Percentiles rank a stretch among this genome's conserved stretches.
Conservation (phyloP, 2,797 vertebrate genomes). For the Euthynnus affinis region DNA sequence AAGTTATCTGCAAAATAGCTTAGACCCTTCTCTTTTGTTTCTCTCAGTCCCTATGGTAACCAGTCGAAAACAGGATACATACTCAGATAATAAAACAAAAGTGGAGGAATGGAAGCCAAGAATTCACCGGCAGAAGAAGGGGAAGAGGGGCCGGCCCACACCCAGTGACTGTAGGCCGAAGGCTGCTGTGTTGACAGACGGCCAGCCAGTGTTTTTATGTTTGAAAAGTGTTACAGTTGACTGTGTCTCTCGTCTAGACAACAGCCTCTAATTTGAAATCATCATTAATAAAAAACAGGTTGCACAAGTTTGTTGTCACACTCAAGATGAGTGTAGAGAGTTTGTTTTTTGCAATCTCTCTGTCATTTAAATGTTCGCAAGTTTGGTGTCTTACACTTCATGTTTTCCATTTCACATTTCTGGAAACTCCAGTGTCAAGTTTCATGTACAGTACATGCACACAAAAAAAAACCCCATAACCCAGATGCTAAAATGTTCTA, state of each 20-base stretch:
- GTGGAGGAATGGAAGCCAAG: slow-evolving; percentile 70
- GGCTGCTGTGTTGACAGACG: slow-evolving; percentile 48
- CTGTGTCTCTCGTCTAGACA: slow-evolving; percentile 27
- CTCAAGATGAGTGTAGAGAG: not conserved
- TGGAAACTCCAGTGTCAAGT: slow-evolving; percentile 9
- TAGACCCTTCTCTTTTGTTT: slow-evolving; percentile 76
- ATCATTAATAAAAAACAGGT: slow-evolving; percentile 31
- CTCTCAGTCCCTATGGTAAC: slow-evolving; percentile 73
- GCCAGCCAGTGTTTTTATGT: slow-evolving; percentile 15
- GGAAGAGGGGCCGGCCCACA: slow-evolving; percentile 59
- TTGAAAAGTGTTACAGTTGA: slow-evolving; percentile 40
- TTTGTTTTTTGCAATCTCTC: slow-evolving; percentile 15
- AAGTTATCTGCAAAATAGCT: slow-evolving; percentile 69
- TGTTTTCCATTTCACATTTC: slow-evolving; percentile 22
- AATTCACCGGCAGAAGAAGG: slow-evolving; percentile 64
- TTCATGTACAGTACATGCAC: not conserved
- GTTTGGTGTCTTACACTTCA: not conserved
- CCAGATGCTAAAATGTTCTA: slow-evolving; percentile 12
- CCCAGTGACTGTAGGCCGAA: slow-evolving; percentile 41
- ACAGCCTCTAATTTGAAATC: slow-evolving; percentile 25
- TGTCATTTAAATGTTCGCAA: slow-evolving; percentile 45
- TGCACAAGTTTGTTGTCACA: slow-evolving; percentile 20
- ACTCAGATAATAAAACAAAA: slow-evolving; percentile 83
- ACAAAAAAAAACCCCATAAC: not conserved
- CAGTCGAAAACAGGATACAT: slow-evolving; percentile 83